Evolutionary conservation across 1,140 invertebrate species (phyloP).

Genomic region (Conus betulinus): DNA sequence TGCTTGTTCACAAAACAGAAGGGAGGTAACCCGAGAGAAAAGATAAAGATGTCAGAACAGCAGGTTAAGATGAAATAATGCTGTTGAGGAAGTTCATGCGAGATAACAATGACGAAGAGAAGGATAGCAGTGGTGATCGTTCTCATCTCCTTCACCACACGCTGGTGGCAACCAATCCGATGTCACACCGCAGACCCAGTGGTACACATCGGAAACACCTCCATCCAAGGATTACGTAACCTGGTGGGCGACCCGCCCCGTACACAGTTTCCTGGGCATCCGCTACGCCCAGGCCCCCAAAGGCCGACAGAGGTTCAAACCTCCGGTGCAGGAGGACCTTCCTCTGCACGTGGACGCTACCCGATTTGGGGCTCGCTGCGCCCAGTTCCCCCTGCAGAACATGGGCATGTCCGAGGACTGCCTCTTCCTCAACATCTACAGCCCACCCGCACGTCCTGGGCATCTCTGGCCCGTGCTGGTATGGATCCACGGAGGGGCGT

Average conservation of each 20-base stretch:
- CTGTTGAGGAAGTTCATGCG: too few relatives aligned
- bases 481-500: conserved; percentile 55
- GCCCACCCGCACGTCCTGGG: conserved; percentile 1
- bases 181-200: too few relatives aligned
- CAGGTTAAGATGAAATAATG: too few relatives aligned
- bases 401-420: conserved; percentile 54
- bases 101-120: too few relatives aligned
- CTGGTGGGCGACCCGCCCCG: background rate
- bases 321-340: background rate
- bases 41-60: too few relatives aligned
- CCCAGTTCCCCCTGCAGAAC: background rate
- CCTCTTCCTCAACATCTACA: conserved; percentile 57
- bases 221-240: too few relatives aligned
- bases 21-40: too few relatives aligned
- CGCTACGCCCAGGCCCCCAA: conserved; percentile 25
- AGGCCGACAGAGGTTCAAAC: conserved; percentile 18
- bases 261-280: conserved; percentile 31
- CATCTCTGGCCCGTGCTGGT: conserved; percentile 44
- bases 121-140: too few relatives aligned
- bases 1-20: too few relatives aligned
- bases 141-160: too few relatives aligned
- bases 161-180: too few relatives aligned
- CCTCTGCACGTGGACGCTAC: conserved; percentile 4
- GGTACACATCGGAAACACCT: too few relatives aligned
- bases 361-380: conserved; percentile 25